Percentiles rank a stretch among this genome's conserved stretches.
Conservation (phyloP, 53 echinoderm and acorn worm species). For the Mesocentrotus franciscanus region DNA sequence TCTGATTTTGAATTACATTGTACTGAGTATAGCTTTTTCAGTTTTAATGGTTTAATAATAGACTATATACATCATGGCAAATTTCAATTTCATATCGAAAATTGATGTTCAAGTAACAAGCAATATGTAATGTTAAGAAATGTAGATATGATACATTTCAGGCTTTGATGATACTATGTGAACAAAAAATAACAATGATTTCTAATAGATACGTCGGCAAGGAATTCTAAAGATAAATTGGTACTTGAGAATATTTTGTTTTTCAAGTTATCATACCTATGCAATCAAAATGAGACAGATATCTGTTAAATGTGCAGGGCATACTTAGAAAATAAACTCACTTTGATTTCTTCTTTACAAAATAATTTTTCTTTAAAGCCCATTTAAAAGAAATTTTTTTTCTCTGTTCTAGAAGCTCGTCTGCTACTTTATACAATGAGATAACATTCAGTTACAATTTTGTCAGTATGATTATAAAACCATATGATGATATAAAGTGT, state of each 20-base stretch:
- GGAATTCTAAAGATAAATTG: neutral
- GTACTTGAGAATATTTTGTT: neutral
- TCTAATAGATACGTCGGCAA: neutral
- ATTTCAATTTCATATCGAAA: neutral
- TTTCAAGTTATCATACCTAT: conserved; percentile 18
- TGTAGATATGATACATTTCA: neutral
- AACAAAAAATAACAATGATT: neutral
- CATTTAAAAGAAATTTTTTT: neutral
- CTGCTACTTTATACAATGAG: neutral
- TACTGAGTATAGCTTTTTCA: neutral
- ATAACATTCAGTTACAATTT: neutral
- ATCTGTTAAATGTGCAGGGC: neutral
- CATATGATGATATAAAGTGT: neutral
- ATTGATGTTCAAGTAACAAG: neutral
- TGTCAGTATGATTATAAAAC: neutral
- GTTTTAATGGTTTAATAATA: neutral
- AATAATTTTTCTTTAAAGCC: neutral
- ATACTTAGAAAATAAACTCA: neutral
- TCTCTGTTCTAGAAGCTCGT: neutral
- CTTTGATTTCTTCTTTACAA: neutral
- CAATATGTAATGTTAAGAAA: neutral
- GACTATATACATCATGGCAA: neutral
- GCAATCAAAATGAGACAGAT: neutral
- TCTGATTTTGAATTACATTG: neutral
- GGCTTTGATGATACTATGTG: neutral